phyloP scores from a whole-genome alignment of 1,140 invertebrate genomes.

The Pemphigus obesinymphae region DNA sequence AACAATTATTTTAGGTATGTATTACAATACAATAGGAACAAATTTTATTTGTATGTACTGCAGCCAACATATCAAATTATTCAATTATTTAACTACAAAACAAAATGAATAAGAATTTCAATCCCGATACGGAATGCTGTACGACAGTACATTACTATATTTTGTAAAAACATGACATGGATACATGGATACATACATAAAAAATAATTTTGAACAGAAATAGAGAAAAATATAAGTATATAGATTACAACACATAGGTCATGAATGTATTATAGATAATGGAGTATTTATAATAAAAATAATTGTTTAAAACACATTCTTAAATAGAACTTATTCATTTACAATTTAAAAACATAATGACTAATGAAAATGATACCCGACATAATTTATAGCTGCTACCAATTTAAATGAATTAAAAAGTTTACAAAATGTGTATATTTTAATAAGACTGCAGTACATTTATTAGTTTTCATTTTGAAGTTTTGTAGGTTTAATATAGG shows the following conservation, averaged over 20 bases:
- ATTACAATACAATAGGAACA: too few relatives aligned
- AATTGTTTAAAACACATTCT: slow-evolving; percentile 16
- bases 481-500: background rate
- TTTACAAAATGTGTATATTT: background rate
- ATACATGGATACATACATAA: background rate
- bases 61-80: too few relatives aligned
- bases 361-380: background rate
- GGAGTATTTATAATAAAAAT: slow-evolving; percentile 1
- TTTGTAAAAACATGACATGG: slow-evolving; percentile 18
- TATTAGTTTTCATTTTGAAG: background rate
- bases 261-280: background rate
- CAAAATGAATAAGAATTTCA: too few relatives aligned
- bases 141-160: slow-evolving; percentile 4
- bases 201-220: slow-evolving; percentile 27
- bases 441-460: background rate
- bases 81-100: too few relatives aligned
- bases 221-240: slow-evolving; percentile 8
- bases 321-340: background rate
- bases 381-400: background rate
- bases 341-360: slow-evolving; percentile 1
- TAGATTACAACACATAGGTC: background rate
- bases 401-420: background rate
- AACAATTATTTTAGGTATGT: too few relatives aligned
- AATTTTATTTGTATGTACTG: too few relatives aligned
- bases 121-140: background rate